Conservation (phyloP, 2,888 invertebrate species). For the Drosophila putrida region DNA sequence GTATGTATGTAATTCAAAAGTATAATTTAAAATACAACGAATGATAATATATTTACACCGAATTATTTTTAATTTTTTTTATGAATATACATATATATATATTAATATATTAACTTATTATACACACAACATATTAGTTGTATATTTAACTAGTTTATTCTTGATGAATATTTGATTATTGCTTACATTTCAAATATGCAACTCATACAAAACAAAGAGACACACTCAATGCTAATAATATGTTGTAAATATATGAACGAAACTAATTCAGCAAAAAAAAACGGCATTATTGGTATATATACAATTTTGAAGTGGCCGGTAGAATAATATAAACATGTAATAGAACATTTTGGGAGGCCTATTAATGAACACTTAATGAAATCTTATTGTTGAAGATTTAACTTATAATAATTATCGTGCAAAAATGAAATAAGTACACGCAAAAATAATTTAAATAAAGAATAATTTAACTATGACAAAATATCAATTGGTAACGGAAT, state of each 20-base stretch:
- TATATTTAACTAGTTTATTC: conserved; percentile 78
- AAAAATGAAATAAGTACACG: conserved; percentile 62
- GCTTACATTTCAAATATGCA: conserved; percentile 78
- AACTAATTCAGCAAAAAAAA: conserved; percentile 57
- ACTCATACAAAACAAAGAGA: conserved; percentile 60
- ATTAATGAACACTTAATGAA: conserved; percentile 51
- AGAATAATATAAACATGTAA: conserved; percentile 48
- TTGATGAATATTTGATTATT: conserved; percentile 73
- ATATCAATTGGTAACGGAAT: conserved; percentile 20
- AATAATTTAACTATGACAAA: conserved; percentile 63
- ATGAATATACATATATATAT: conserved; percentile 65
- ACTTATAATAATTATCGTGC: conserved; percentile 67
- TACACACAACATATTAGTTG: conserved; percentile 73
- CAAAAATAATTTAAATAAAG: conserved; percentile 62
- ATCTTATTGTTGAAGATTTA: conserved; percentile 74
- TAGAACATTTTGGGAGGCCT: conserved; percentile 59
- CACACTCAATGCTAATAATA: conserved; percentile 53
- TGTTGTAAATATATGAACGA: conserved; percentile 55
- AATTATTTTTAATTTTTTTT: conserved; percentile 72
- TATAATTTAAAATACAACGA: conserved; percentile 83
- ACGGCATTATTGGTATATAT: conserved; percentile 51
- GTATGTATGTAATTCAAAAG: conserved; percentile 48
- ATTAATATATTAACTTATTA: conserved; percentile 62
- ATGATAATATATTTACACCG: conserved; percentile 78
- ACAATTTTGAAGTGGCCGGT: conserved; percentile 64